Evolutionary conservation across 2,797 vertebrate genomes (phyloP), one percentile per base, ranked within the genome.

Genomic region (Glossophaga mutica): DNA sequence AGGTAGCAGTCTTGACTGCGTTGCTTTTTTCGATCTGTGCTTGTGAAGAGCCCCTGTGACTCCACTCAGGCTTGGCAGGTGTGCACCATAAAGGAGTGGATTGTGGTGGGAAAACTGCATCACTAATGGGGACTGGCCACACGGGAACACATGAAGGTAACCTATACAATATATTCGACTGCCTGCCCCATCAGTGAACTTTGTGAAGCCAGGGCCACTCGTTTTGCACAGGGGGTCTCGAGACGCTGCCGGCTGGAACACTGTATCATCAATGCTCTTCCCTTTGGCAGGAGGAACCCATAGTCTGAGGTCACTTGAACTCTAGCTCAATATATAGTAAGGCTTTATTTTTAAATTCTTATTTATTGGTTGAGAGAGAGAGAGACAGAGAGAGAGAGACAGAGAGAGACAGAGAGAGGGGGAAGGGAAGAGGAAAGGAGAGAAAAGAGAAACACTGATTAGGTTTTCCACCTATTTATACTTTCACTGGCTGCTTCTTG

Each of bases 21-120:
- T 50, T 55, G 16, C 22, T 92, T 5, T 92, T 70, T 44, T 34
- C 34, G 76, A 19, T 11, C 32, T 1, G 1, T 3, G 24, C 18
- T 21, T 85, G 1, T 67, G 50, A 74, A 46, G 19, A 1, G 7
- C 48, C 62, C 71, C 0, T 18, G 10, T 11, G 52, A 37, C 1
- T 15, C 44, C 65, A 42, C 10, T 55, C 26, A 16, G 16, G 5
- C 0, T 26, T 26, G 46, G 15, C 32, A 26, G 14, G 11, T 78
- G 37, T 39, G 19, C n/a, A 22, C 0, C 3, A 0, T 34, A 18
- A n/a, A 32, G n/a, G 19, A 48, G 18, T 9, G 1, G 5, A 3
- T 48, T 55, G 34, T 29, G 19, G 26, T 48, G 15, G 12, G 15
- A 42, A 59, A 5, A 29, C 7, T 79, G 1, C 0, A 2, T 74